phyloP scores from a whole-genome alignment of 2,797 vertebrate genomes.

The Esox masquinongy region DNA sequence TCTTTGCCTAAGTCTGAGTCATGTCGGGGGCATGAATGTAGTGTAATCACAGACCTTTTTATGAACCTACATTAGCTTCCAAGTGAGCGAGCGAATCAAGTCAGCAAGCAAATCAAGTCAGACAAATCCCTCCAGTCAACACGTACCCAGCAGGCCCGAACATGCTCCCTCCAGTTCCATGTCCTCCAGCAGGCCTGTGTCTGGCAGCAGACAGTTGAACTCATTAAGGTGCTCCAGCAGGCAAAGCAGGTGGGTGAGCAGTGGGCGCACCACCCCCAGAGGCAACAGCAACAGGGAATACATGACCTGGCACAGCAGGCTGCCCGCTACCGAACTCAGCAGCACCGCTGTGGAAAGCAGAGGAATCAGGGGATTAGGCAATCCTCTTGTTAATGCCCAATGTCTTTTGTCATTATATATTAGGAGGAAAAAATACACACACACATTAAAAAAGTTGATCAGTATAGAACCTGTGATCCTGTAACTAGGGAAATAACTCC shows the following conservation, averaged over 20 bases:
- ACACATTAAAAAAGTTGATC: too few relatives aligned
- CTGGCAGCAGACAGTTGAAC: conserved; percentile 77
- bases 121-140: conserved; percentile 53
- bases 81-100: too few relatives aligned
- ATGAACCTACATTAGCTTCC: too few relatives aligned
- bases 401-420: too few relatives aligned
- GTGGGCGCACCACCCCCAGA: conserved; percentile 71
- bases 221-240: conserved; percentile 78
- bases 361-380: conserved; percentile 4
- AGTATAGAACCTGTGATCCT: too few relatives aligned
- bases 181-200: conserved; percentile 71
- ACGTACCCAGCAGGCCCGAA: conserved; percentile 52
- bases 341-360: conserved; percentile 68
- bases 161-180: conserved; percentile 61
- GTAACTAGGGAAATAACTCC: too few relatives aligned
- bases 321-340: conserved; percentile 79
- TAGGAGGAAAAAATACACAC: too few relatives aligned
- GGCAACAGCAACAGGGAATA: conserved; percentile 80
- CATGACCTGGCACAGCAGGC: conserved; percentile 79
- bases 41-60: too few relatives aligned
- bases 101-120: too few relatives aligned
- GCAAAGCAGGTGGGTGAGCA: conserved; percentile 74
- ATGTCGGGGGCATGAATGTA: too few relatives aligned
- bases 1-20: too few relatives aligned
- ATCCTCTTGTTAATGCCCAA: too few relatives aligned